Evolutionary conservation across 2,888 invertebrate genomes (phyloP).

Genomic region (Anodontia alba): DNA sequence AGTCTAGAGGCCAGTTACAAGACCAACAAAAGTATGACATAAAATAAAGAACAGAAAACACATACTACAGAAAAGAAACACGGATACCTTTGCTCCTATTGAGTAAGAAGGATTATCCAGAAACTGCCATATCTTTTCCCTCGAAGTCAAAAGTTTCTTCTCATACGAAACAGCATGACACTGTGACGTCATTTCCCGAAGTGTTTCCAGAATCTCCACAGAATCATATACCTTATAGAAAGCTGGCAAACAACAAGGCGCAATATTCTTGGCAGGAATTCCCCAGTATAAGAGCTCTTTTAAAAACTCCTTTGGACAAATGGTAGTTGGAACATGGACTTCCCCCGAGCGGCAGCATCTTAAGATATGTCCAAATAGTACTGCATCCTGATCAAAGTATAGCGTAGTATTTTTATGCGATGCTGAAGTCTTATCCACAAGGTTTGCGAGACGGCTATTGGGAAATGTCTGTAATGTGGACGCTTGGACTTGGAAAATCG

Average conservation of each 20-base stretch:
- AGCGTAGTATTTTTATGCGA: not conserved
- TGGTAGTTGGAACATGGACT: not conserved
- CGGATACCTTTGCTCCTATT: not conserved
- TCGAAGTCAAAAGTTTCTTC: not conserved
- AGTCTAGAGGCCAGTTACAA: no score
- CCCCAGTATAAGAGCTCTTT: conserved; percentile 1
- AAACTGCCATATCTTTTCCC: not conserved
- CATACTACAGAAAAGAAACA: no score
- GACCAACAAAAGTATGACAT: no score
- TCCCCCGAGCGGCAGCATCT: conserved; percentile 7
- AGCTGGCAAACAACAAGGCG: conserved; percentile 11
- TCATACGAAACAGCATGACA: not conserved
- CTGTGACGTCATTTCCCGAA: not conserved
- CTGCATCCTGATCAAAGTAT: conserved; percentile 12
- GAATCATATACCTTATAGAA: not conserved
- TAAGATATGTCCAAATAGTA: conserved; percentile 6
- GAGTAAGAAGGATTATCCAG: not conserved
- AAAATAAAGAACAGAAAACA: no score
- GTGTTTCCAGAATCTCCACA: not conserved
- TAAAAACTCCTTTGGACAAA: not conserved
- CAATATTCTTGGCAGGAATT: not conserved
- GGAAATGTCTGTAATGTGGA: conserved; percentile 6
- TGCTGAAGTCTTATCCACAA: not conserved
- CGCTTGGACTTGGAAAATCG: not conserved
- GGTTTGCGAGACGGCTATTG: conserved; percentile 7